Evolutionary conservation across 2,113 vertebrate species (phyloP).

Genomic region (Pitta sordida): DNA sequence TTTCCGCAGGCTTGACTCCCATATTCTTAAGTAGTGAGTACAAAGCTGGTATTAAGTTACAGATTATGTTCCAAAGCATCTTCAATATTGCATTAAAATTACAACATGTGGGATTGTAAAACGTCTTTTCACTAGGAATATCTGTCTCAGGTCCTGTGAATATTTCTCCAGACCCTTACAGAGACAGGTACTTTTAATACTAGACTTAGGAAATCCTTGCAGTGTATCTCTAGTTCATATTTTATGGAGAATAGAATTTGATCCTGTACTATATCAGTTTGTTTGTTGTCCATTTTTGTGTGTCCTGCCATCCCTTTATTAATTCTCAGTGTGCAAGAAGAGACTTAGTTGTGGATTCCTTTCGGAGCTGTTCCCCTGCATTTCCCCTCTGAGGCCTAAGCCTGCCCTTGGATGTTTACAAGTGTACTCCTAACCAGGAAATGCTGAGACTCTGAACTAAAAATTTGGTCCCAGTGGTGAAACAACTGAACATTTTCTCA

Average conservation of each 20-base stretch:
- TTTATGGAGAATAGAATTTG: background rate
- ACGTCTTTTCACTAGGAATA: background rate
- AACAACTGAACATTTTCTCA: background rate
- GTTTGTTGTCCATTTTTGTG: background rate
- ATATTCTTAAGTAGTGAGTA: background rate
- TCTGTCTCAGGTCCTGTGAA: background rate
- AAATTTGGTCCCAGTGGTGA: background rate
- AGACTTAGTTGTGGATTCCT: background rate
- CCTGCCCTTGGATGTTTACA: background rate
- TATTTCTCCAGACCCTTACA: background rate
- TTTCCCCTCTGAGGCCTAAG: background rate
- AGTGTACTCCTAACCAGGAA: background rate
- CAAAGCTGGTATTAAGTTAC: background rate
- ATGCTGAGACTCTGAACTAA: background rate
- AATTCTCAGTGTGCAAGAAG: background rate
- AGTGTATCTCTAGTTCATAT: background rate
- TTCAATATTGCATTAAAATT: background rate
- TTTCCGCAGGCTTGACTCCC: background rate
- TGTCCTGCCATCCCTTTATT: background rate
- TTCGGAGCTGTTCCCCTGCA: background rate
- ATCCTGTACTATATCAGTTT: background rate
- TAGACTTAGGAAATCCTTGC: background rate
- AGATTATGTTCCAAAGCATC: background rate
- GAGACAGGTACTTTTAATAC: background rate
- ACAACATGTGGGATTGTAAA: background rate